These are phyloP conservation scores for Neolamprologus caudopunctatus DNA, from an alignment of 2,113 vertebrate species.

Conservation along the genomic window DNA sequence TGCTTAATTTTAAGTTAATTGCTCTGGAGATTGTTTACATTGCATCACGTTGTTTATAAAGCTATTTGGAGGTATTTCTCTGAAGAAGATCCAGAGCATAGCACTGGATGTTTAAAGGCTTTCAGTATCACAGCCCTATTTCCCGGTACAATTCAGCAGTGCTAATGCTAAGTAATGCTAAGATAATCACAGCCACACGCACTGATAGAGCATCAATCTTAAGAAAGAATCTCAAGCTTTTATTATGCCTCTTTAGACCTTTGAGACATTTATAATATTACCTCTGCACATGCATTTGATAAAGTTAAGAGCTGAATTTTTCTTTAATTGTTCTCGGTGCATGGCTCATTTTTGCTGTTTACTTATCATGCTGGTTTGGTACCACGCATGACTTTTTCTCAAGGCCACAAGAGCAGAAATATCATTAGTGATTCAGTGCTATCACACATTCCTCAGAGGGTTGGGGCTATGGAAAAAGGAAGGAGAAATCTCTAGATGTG, in stretches of 20 bases:
- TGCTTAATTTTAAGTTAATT: neutral
- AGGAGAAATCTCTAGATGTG: neutral
- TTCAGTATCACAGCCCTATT: neutral
- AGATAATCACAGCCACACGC: neutral
- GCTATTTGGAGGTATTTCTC: neutral
- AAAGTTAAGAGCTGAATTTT: neutral
- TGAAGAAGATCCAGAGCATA: neutral
- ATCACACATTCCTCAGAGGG: neutral
- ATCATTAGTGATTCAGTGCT: neutral
- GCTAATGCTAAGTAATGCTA: neutral
- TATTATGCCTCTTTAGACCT: neutral
- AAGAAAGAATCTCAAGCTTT: neutral
- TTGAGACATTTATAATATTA: neutral
- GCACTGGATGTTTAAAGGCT: neutral
- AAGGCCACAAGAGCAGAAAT: constrained; percentile 2
- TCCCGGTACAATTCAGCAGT: neutral
- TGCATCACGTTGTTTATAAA: neutral
- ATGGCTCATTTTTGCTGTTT: neutral
- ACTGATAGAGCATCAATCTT: neutral
- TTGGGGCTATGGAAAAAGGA: constrained; percentile 8
- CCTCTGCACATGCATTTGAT: neutral
- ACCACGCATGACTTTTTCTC: neutral
- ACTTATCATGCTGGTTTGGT: neutral
- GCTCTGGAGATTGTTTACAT: neutral
- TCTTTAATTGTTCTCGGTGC: neutral